Base-by-base conservation (phyloP, 2,888 invertebrate species). In the Prenolepis imparis region DNA sequence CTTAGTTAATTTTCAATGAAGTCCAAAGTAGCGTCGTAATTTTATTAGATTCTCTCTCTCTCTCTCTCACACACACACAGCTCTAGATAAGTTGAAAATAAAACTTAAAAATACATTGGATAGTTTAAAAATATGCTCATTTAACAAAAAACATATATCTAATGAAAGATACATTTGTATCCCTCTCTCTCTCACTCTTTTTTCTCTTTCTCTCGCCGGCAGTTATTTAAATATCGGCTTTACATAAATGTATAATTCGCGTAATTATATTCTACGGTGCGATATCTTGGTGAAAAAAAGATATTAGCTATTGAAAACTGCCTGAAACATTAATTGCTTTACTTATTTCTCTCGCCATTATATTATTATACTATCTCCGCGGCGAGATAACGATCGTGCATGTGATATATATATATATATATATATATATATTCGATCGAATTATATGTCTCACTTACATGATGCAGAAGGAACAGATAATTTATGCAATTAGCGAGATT, bases 401-500 rank as follows among this genome's bases (percentile, higher is more conserved):
- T 18, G 64, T n/a, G 48, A 24, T 66, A 55, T 39, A 55, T 41
- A 28, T 21, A 8, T 44, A 32, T n/a, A 36, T 55, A 28, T 55
- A 39, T 28, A 8, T 44, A 32, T n/a, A 36, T 55, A 39, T 55
- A 39, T 28, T 24, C 52, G n/a, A 41, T 77, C 39, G 39, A 55
- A 67, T 68, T 77, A 77, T 77, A 66, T 36, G 72, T 80, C 59
- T 72, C 32, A 66, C 48, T 68, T 41, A 72, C 59, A 61, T 18
- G 44, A 59, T 80, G 59, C 57, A 70, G 78, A 59, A 80, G 59
- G 68, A 66, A 55, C 63, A 28, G 36, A 52, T 67, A 63, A 87
- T 83, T 77, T 55, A 48, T 57, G 84, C 66, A 87, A 77, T 83
- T 77, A 84, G 64, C 63, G 67, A 84, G 77, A 84, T 87, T 63